Base-by-base conservation (phyloP, 2,888 invertebrate species). In the Trilocha varians region DNA sequence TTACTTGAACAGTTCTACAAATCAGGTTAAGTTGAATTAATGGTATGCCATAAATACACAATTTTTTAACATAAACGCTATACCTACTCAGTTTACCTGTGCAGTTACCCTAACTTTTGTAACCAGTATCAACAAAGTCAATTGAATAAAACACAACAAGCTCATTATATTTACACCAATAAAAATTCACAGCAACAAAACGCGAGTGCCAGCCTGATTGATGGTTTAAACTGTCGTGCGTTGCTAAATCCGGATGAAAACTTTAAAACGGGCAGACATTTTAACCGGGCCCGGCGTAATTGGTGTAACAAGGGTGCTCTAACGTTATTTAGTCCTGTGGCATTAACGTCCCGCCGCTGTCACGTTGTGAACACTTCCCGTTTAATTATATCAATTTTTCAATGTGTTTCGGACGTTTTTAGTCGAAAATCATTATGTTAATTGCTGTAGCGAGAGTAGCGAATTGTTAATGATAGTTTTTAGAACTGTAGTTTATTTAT, bases 241-340 rank as follows among this genome's bases (percentile, higher is more conserved):
- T 57, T 59, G 55, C 56, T 63, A 65, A 72, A 72, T 64, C 65
- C 63, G 65, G 61, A 59, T 71, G 67, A 68, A 72, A 74, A 75
- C 69, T 71, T 75, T 76, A 72, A 70, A 73, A 66, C 59, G 68
- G 58, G 62, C 52, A 49, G 61, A 59, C 63, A 59, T 63, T 62
- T 64, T 59, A 59, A 59, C 64, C 55, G 57, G 52, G 52, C 52
- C 64, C 49, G 55, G 50, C 68, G 69, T 80, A 78, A 79, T 80
- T 78, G 75, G 73, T 70, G 72, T 72, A 78, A 82, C 83, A 77
- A 80, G 78, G 78, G 79, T 77, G 70, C 78, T 78, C 76, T 78
- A 82, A 79, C 77, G 67, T 77, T 74, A 78, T 82, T 80, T 78
- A 75, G 75, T 72, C 73, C 65, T 60, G 65, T 60, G 68, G 72